These are phyloP conservation scores for human (Homo sapiens) DNA, from an alignment of 2,113 vertebrate genomes.

Conservation along the genomic window GRCh38 chrX:131416001-131416500, in stretches of 20 bases:
- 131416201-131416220: neutral
- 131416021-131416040: slow-evolving; percentile 5
- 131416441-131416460: neutral
- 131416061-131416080: neutral
- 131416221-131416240: slow-evolving; percentile 18
- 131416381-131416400: neutral
- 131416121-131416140: neutral
- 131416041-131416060: neutral
- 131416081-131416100: neutral
- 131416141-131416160: neutral
- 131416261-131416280: neutral
- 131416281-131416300: neutral
- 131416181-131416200: neutral
- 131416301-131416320: neutral
- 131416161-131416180: neutral
- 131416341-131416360: neutral
- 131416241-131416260: neutral
- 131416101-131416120: neutral
- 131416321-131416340: neutral
- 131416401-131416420: neutral
- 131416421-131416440: slow-evolving; percentile 14
- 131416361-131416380: slow-evolving; percentile 17
- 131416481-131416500: neutral
- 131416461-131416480: slow-evolving; percentile 39
- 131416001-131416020: slow-evolving; percentile 27